A percentile compares a stretch with the other conserved stretches of the same genome.
phyloP scores from a whole-genome alignment of 2,113 vertebrate species.

The Chinchilla lanigera region DNA sequence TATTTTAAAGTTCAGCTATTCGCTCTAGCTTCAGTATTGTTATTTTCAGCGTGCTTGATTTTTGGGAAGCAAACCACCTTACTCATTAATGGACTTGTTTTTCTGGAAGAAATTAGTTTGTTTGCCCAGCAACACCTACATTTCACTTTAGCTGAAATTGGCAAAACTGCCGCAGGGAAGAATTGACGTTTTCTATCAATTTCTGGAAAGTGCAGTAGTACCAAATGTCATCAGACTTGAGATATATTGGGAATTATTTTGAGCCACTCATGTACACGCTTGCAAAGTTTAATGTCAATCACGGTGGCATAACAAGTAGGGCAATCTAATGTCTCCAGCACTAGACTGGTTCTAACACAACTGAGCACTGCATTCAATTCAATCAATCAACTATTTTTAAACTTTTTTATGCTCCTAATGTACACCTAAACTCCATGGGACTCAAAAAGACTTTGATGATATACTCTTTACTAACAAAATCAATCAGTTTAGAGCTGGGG shows the following conservation, averaged over 20 bases:
- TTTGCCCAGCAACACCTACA: conserved; percentile 64
- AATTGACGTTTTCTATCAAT: conserved; percentile 80
- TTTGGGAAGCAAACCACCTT: conserved; percentile 29
- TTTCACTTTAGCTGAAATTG: conserved; percentile 72
- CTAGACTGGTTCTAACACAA: neutral
- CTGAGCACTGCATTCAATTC: neutral
- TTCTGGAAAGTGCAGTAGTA: conserved; percentile 66
- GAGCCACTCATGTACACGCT: conserved; percentile 22
- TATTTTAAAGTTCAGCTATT: neutral
- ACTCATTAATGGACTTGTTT: conserved; percentile 45
- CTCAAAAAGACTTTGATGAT: neutral
- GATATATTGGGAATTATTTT: conserved; percentile 57
- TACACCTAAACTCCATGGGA: neutral
- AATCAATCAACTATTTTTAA: conserved; percentile 59
- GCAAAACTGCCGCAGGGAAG: conserved; percentile 75
- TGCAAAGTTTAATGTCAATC: conserved; percentile 65
- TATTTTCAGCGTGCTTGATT: neutral
- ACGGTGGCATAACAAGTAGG: conserved; percentile 55
- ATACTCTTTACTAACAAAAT: neutral
- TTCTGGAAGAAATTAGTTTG: conserved; percentile 52
- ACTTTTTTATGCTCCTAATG: neutral
- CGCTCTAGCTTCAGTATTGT: neutral
- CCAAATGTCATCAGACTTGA: conserved; percentile 76
- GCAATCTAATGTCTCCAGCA: conserved; percentile 1
- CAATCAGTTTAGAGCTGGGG: neutral